Conservation (phyloP, 2,888 invertebrate genomes). For the Tetragonisca angustula region DNA sequence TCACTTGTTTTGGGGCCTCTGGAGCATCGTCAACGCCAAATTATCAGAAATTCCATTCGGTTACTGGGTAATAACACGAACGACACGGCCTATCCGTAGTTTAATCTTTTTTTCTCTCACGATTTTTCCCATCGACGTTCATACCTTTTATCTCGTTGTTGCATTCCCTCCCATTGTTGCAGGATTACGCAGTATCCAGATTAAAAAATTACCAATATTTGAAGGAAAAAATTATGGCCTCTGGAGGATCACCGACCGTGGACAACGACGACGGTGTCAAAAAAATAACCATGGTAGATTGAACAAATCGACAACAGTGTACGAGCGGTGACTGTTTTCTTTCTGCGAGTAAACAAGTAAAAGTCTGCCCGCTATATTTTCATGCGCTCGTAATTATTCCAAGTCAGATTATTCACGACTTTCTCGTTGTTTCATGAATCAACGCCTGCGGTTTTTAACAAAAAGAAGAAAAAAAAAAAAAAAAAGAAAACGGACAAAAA, state of each 20-base stretch:
- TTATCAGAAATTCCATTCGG: slow-evolving; percentile 96
- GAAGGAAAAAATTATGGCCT: slow-evolving; percentile 85
- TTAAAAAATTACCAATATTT: slow-evolving; percentile 87
- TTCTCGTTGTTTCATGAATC: neutral
- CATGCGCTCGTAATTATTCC: slow-evolving; percentile 34
- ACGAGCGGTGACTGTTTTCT: neutral
- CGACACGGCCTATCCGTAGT: neutral
- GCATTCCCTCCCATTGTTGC: slow-evolving; percentile 63
- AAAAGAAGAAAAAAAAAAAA: no score
- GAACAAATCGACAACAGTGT: slow-evolving; percentile 22
- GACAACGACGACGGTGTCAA: slow-evolving; percentile 69
- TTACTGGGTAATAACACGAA: slow-evolving; percentile 91
- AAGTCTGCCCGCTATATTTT: slow-evolving; percentile 26
- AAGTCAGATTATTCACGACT: slow-evolving; percentile 5
- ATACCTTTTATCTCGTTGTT: no score
- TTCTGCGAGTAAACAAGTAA: slow-evolving; percentile 5
- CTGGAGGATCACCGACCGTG: slow-evolving; percentile 62
- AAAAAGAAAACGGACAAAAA: neutral
- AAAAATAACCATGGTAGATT: slow-evolving; percentile 69
- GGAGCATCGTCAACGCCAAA: slow-evolving; percentile 95
- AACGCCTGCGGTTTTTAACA: neutral
- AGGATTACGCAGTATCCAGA: slow-evolving; percentile 89
- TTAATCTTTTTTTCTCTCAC: no score
- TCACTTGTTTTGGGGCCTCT: slow-evolving; percentile 97
- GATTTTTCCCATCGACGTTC: no score